Percentiles rank a stretch among this genome's conserved stretches.
Conservation (phyloP, 1,140 invertebrate genomes). For the Physella acuta region DNA sequence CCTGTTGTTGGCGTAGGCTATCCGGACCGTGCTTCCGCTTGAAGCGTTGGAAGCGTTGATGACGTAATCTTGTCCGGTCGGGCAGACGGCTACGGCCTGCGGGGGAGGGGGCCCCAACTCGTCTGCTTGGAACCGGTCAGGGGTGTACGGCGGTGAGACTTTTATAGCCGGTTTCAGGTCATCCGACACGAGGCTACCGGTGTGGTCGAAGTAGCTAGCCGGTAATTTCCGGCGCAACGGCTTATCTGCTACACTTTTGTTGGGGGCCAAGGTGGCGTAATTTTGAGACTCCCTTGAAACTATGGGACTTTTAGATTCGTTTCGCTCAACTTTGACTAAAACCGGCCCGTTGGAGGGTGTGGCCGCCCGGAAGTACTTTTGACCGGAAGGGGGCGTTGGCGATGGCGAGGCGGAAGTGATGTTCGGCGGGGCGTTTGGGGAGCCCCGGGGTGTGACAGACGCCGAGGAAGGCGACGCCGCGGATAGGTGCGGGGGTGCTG, state of each 20-base stretch:
- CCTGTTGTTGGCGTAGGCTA: neutral
- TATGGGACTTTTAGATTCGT: neutral
- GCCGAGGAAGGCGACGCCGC: neutral
- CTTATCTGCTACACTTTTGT: neutral
- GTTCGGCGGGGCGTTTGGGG: neutral
- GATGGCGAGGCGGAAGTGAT: neutral
- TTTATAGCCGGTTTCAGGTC: neutral
- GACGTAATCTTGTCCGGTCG: neutral
- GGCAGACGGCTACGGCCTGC: neutral
- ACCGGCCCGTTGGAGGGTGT: neutral
- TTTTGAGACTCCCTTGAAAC: neutral
- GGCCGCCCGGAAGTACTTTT: neutral
- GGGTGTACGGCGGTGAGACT: neutral
- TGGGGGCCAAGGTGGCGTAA: neutral
- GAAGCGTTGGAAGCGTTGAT: neutral
- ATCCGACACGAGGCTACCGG: neutral
- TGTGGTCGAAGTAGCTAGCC: neutral
- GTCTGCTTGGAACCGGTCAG: constrained; percentile 5
- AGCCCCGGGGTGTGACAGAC: neutral
- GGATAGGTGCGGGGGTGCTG: neutral
- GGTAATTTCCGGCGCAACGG: neutral
- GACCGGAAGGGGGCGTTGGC: neutral
- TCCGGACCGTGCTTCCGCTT: neutral
- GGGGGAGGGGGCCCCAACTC: constrained; percentile 6
- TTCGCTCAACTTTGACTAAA: neutral